Evolutionary conservation across 2,797 vertebrate species (phyloP).

Genomic region (Squalus acanthias): DNA sequence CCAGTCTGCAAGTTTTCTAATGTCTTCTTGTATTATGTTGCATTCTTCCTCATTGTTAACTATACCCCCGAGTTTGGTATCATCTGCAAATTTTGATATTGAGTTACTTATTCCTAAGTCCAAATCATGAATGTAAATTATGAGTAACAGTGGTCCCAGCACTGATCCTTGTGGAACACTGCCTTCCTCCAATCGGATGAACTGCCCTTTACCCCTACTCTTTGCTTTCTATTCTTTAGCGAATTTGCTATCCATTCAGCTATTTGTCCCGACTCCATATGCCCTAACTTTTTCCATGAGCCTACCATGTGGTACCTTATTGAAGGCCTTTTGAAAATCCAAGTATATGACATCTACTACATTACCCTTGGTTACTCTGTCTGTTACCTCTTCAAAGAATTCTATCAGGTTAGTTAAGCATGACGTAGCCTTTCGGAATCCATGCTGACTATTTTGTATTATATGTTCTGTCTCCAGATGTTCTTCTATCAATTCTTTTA

Average conservation of each 20-base stretch:
- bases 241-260: neutral
- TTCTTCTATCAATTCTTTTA: neutral
- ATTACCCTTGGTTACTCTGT: neutral
- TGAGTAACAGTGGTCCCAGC: neutral
- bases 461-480: neutral
- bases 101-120: neutral
- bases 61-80: neutral
- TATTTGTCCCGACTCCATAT: neutral
- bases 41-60: neutral
- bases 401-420: neutral
- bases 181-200: neutral
- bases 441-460: neutral
- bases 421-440: neutral
- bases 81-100: neutral
- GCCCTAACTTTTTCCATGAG: neutral
- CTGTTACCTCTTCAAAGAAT: neutral
- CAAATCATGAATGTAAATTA: neutral
- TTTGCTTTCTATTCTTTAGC: neutral
- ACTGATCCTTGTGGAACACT: neutral
- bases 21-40: neutral
- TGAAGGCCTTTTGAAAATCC: neutral
- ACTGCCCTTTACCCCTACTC: neutral
- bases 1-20: neutral
- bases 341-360: neutral
- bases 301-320: neutral